Evolutionary conservation across 2,888 invertebrate genomes (phyloP).

Genomic region (Euplagia quadripunctaria): DNA sequence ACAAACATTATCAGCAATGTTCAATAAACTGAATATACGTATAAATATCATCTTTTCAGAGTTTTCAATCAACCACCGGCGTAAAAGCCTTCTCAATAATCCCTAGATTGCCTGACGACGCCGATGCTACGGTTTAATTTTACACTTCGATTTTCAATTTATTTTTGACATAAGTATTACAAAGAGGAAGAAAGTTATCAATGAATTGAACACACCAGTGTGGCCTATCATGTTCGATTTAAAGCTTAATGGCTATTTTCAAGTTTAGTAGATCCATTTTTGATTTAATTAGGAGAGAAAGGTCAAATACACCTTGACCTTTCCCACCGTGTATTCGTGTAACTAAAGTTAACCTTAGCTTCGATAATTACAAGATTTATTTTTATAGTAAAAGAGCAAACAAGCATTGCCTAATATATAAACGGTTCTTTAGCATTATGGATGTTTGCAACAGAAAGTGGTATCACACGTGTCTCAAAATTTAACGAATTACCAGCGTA

Average conservation of each 20-base stretch:
- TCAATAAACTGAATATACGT: conserved; percentile 16
- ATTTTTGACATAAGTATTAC: conserved; percentile 11
- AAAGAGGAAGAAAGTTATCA: neutral
- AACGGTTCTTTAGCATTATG: neutral
- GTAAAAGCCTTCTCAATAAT: conserved; percentile 25
- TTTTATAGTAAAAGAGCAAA: neutral
- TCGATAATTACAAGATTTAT: neutral
- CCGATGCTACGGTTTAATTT: conserved; percentile 18
- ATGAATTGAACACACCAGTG: neutral
- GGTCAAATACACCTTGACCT: neutral
- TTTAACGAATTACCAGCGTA: too few relatives aligned
- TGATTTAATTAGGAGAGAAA: neutral
- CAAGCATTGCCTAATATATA: too few relatives aligned
- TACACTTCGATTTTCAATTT: conserved; percentile 22
- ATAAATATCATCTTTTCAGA: conserved; percentile 22
- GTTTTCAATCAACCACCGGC: conserved; percentile 38
- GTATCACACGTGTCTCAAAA: too few relatives aligned
- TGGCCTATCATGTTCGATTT: neutral
- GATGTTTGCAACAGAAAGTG: too few relatives aligned
- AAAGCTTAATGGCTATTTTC: neutral
- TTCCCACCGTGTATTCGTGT: neutral
- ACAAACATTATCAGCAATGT: conserved; percentile 12
- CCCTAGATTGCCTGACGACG: conserved; percentile 38
- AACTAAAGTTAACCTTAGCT: neutral
- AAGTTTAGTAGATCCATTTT: neutral